Percentiles rank a stretch among this genome's conserved stretches.
Conservation (phyloP, 2,888 invertebrate genomes). For the Morinoia aosen region DNA sequence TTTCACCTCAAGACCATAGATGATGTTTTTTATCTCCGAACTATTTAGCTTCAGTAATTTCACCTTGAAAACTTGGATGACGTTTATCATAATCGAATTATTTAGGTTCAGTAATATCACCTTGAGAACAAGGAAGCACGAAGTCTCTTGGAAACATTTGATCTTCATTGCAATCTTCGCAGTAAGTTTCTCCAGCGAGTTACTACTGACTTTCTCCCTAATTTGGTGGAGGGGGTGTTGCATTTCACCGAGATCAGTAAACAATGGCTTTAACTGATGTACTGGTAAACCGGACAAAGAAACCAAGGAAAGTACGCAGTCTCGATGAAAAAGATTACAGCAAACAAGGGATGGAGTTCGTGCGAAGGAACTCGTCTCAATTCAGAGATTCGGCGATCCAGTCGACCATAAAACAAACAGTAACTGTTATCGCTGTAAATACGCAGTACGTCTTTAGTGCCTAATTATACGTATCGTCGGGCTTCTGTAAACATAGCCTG, state of each 20-base stretch:
- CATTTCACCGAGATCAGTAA: background rate
- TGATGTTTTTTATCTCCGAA: too few species aligned
- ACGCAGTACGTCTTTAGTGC: constrained; percentile 9
- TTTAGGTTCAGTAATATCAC: too few species aligned
- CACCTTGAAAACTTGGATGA: too few species aligned
- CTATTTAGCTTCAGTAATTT: too few species aligned
- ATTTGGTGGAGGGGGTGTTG: background rate
- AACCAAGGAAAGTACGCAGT: background rate
- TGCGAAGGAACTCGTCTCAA: background rate
- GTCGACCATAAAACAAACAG: constrained; percentile 12
- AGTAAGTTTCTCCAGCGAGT: background rate
- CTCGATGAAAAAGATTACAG: constrained; percentile 10
- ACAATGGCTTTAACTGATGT: background rate
- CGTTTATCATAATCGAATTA: too few species aligned
- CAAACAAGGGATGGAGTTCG: background rate
- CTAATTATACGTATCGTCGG: constrained; percentile 43
- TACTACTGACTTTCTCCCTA: background rate
- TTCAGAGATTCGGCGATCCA: background rate
- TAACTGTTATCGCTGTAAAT: constrained; percentile 36
- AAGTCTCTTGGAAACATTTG: background rate
- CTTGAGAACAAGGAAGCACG: background rate
- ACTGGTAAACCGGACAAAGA: background rate
- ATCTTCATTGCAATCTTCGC: background rate
- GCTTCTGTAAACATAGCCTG: constrained; percentile 37
- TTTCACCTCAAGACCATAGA: too few species aligned